Evolutionary conservation across 1,140 invertebrate species (phyloP).

Genomic region (Scaptomyza montana): DNA sequence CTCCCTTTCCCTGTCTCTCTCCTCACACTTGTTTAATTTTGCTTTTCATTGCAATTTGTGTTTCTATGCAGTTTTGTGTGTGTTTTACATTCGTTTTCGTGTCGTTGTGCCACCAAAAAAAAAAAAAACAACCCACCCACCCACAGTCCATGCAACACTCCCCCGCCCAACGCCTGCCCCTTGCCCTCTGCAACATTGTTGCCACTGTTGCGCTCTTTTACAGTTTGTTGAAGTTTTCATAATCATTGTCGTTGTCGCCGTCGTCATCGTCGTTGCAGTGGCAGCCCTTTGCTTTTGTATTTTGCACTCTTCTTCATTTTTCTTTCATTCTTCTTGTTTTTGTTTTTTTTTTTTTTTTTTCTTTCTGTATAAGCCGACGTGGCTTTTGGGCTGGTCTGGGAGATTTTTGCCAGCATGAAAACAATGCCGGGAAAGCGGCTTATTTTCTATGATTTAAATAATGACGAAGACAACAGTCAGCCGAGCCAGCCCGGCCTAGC

Average conservation of each 20-base stretch:
- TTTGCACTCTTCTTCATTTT: constrained; percentile 51
- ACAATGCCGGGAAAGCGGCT: constrained; percentile 80
- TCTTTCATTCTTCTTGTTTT: constrained; percentile 46
- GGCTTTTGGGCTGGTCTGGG: constrained; percentile 46
- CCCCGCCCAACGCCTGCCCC: neutral
- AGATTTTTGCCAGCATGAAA: constrained; percentile 73
- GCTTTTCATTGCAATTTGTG: constrained; percentile 81
- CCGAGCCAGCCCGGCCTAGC: neutral
- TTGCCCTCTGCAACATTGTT: constrained; percentile 37
- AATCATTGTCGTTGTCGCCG: constrained; percentile 69
- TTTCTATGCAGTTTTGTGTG: constrained; percentile 81
- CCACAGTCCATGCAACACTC: constrained; percentile 8
- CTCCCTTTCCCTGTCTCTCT: neutral
- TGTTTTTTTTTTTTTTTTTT: constrained; percentile 42
- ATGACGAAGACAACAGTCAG: constrained; percentile 73
- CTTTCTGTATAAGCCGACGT: constrained; percentile 42
- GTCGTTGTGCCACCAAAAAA: constrained; percentile 59
- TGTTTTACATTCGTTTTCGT: constrained; percentile 82
- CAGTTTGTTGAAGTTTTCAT: constrained; percentile 80
- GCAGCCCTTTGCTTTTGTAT: constrained; percentile 73
- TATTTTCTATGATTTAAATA: constrained; percentile 83
- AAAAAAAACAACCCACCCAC: neutral
- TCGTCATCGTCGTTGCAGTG: constrained; percentile 27
- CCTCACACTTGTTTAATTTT: constrained; percentile 57
- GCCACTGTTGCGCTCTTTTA: constrained; percentile 76